A percentile compares a stretch with the other conserved stretches of the same genome.
phyloP scores from a whole-genome alignment of 30 jellyfish, hydroid and myxozoan species.

The Clytia hemisphaerica region DNA sequence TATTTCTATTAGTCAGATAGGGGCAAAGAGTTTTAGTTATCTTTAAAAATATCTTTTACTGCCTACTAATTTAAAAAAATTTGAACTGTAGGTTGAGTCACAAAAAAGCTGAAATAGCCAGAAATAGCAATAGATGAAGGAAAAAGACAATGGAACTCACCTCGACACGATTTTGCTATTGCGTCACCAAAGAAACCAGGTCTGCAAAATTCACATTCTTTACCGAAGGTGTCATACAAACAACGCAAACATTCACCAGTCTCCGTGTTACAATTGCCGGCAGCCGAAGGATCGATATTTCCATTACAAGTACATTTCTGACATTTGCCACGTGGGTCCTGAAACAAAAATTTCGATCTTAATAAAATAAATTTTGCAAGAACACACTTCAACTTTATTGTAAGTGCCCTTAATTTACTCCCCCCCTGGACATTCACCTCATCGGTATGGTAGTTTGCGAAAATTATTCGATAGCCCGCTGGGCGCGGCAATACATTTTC shows the following conservation, averaged over 20 bases:
- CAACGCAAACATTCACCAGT: conserved; percentile 79
- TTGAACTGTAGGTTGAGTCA: not conserved
- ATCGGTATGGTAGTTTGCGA: no score
- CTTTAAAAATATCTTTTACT: no score
- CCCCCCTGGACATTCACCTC: no score
- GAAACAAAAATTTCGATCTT: not conserved
- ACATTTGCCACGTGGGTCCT: conserved; percentile 61
- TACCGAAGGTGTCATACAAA: conserved; percentile 59
- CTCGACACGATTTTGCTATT: conserved; percentile 27
- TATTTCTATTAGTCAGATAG: no score
- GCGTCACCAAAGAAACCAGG: conserved; percentile 73
- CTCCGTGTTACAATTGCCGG: conserved; percentile 65
- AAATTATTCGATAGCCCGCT: no score
- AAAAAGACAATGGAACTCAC: no score
- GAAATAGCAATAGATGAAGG: no score
- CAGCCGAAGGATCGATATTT: conserved; percentile 34
- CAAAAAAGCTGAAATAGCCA: not conserved
- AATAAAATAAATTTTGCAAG: not conserved
- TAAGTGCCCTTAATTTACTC: no score
- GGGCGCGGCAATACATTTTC: no score
- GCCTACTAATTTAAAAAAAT: no score
- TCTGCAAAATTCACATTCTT: conserved; percentile 55
- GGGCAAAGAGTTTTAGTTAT: no score
- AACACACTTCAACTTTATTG: no score
- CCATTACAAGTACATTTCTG: conserved; percentile 49